These are phyloP conservation scores for Drosophila virilis DNA, from an alignment of 1,140 invertebrate species.

Conservation along the genomic window DNA sequence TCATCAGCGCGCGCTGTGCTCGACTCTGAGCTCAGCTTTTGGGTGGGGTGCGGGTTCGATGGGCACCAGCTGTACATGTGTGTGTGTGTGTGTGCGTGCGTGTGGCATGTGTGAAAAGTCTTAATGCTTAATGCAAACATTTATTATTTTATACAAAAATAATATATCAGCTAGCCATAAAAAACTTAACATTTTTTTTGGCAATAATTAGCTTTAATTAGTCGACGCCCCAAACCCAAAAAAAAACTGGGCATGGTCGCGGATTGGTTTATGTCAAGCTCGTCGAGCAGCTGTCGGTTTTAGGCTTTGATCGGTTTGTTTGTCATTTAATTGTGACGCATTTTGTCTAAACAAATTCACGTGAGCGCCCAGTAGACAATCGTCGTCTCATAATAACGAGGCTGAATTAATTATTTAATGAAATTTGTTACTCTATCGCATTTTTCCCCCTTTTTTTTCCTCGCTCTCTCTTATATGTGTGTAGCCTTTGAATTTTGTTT, in stretches of 20 bases:
- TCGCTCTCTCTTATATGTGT: not conserved
- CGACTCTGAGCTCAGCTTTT: slow-evolving; percentile 33
- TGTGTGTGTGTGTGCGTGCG: slow-evolving; percentile 5
- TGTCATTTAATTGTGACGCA: slow-evolving; percentile 38
- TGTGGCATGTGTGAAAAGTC: slow-evolving; percentile 48
- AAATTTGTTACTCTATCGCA: slow-evolving; percentile 33
- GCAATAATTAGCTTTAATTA: slow-evolving; percentile 73
- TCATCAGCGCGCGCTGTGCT: slow-evolving; percentile 51
- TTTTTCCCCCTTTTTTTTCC: slow-evolving; percentile 3
- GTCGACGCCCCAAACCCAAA: slow-evolving; percentile 2
- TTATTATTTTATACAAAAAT: slow-evolving; percentile 33
- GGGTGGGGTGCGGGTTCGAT: not conserved
- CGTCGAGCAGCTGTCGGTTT: slow-evolving; percentile 24
- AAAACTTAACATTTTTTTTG: slow-evolving; percentile 44
- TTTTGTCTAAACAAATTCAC: slow-evolving; percentile 57
- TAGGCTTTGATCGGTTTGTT: slow-evolving; percentile 29
- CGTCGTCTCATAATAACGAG: slow-evolving; percentile 40
- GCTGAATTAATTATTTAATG: slow-evolving; percentile 51
- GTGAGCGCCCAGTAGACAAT: slow-evolving; percentile 36
- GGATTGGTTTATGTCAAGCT: not conserved
- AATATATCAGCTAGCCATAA: slow-evolving; percentile 34
- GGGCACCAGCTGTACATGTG: not conserved
- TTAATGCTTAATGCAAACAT: slow-evolving; percentile 67
- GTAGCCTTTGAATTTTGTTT: not conserved
- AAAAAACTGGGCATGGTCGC: slow-evolving; percentile 6